phyloP scores from a whole-genome alignment of 2,113 vertebrate species.

The Urocolius indicus region DNA sequence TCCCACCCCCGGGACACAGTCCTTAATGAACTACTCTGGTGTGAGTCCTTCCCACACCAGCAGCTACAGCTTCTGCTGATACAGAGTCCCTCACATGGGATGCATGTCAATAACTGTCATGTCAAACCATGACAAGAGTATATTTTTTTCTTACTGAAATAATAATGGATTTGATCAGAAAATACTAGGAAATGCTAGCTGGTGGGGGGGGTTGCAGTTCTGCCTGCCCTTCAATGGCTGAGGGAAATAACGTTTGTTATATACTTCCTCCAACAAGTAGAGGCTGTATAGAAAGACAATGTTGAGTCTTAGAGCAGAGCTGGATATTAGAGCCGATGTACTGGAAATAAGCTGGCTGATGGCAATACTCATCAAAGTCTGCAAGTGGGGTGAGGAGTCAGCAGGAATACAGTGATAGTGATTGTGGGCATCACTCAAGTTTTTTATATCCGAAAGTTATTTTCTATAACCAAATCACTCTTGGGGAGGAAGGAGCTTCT shows the following conservation, averaged over 20 bases:
- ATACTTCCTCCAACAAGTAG: background rate
- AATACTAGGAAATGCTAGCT: background rate
- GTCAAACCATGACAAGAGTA: background rate
- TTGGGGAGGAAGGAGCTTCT: background rate
- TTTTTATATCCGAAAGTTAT: background rate
- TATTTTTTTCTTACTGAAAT: background rate
- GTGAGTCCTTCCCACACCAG: no score
- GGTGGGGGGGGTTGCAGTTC: background rate
- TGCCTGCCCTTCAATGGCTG: background rate
- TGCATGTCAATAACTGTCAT: no score
- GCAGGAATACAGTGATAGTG: background rate
- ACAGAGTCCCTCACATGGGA: no score
- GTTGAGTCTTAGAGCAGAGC: background rate
- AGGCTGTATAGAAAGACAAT: background rate
- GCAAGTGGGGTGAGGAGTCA: background rate
- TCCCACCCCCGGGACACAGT: no score
- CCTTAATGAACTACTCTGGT: no score
- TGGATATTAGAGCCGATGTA: fast-evolving
- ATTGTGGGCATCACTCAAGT: background rate
- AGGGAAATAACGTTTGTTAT: background rate
- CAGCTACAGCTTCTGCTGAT: no score
- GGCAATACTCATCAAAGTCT: background rate
- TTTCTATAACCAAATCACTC: background rate
- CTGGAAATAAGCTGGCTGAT: background rate
- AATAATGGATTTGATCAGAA: background rate